A percentile compares a stretch with the other conserved stretches of the same genome.
These are phyloP conservation scores for Mustelus asterias DNA, from an alignment of 2,113 vertebrate species.

Conservation along the genomic window DNA sequence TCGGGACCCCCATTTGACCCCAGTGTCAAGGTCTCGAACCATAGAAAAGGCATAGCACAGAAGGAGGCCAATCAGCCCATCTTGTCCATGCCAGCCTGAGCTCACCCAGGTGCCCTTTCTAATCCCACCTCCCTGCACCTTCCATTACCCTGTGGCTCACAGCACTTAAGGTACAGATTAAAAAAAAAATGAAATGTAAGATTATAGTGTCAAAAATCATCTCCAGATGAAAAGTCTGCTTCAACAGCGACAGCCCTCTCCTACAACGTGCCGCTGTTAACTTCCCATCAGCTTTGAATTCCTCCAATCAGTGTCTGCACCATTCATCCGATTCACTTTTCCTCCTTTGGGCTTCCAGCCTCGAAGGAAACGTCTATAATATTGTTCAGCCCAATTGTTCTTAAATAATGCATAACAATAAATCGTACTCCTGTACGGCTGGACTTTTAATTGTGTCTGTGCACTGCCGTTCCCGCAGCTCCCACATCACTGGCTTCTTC, in stretches of 20 bases:
- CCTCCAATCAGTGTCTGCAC: neutral
- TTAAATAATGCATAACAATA: neutral
- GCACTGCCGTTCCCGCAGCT: neutral
- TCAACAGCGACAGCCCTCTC: no score
- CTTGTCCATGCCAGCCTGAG: no score
- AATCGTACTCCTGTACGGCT: neutral
- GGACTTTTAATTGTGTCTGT: neutral
- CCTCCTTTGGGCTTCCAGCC: neutral
- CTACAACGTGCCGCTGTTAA: neutral
- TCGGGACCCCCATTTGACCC: no score
- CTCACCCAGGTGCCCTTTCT: no score
- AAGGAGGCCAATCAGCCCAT: no score
- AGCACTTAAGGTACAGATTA: no score
- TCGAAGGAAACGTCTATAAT: neutral
- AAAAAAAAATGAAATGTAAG: no score
- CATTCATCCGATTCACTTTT: neutral
- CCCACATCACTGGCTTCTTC: neutral
- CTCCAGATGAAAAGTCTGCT: neutral
- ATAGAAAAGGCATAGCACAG: no score
- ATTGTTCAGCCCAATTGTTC: neutral
- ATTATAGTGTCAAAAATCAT: neutral
- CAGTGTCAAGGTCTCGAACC: no score
- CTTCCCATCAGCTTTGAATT: neutral
- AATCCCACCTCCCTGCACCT: no score
- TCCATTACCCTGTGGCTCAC: no score